Evolutionary conservation across 2,797 vertebrate genomes (phyloP).

Genomic region (Sebastes cheni): DNA sequence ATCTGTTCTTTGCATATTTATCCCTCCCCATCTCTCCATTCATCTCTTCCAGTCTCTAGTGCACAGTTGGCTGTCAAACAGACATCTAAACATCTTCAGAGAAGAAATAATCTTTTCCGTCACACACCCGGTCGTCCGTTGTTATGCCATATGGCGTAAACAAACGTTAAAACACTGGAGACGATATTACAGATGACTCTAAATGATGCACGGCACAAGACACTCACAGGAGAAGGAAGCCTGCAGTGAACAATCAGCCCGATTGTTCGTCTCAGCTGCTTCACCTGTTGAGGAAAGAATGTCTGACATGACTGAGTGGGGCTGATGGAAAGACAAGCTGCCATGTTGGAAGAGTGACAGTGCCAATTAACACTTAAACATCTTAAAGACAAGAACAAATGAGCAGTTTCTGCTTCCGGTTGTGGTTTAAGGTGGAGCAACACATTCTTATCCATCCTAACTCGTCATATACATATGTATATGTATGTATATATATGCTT

Average conservation of each 20-base stretch:
- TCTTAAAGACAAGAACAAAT: background rate
- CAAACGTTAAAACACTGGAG: constrained; percentile 22
- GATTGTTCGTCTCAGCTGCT: background rate
- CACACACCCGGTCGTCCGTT: background rate
- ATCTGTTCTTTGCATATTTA: constrained; percentile 33
- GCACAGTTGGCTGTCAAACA: constrained; percentile 13
- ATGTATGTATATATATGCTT: no score
- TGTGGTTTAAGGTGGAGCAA: background rate
- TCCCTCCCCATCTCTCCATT: background rate
- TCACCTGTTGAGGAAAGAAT: background rate
- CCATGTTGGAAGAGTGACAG: background rate
- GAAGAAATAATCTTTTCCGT: constrained; percentile 7
- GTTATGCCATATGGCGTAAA: constrained; percentile 35
- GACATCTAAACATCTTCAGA: constrained; percentile 30
- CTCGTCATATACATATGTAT: no score
- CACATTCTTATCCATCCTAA: no score
- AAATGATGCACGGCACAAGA: background rate
- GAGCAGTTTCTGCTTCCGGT: background rate
- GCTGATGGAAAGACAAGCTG: background rate
- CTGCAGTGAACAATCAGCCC: background rate
- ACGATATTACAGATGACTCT: background rate
- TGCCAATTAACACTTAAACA: background rate
- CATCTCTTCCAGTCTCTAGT: background rate
- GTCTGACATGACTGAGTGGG: background rate
- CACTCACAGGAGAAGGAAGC: background rate